Percentiles rank a stretch among this genome's conserved stretches.
phyloP scores from a whole-genome alignment of 2,888 invertebrate species.

The Sympetrum striolatum region DNA sequence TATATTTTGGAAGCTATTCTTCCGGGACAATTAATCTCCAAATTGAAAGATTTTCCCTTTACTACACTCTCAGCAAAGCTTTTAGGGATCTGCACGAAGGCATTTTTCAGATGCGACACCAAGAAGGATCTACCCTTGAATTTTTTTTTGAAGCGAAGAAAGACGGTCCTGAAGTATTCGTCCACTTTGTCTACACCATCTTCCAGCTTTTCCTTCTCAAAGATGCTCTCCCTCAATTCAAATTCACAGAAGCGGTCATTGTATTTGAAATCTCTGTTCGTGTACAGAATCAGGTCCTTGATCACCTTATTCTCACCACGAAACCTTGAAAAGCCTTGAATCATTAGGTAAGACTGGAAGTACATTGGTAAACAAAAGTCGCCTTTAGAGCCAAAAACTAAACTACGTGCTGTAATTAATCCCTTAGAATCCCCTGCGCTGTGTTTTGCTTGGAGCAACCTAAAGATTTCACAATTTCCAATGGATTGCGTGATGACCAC shows the following conservation, averaged over 20 bases:
- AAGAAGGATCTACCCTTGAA: neutral
- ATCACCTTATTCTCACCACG: neutral
- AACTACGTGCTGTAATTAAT: neutral
- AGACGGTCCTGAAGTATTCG: neutral
- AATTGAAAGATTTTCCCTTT: neutral
- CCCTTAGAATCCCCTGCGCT: neutral
- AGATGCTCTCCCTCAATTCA: neutral
- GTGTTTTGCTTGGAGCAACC: conserved; percentile 1
- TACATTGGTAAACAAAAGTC: neutral
- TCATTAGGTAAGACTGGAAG: neutral
- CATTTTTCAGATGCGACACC: neutral
- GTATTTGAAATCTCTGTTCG: conserved; percentile 2
- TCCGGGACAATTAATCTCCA: neutral
- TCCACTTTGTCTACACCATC: neutral
- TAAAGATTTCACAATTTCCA: neutral
- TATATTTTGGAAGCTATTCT: neutral
- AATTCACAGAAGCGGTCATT: neutral
- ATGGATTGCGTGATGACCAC: neutral
- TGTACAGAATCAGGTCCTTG: conserved; percentile 36
- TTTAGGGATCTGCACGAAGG: neutral
- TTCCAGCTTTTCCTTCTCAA: neutral
- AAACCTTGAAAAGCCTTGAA: neutral
- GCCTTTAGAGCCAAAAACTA: neutral
- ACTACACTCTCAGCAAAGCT: neutral
- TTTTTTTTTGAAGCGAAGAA: neutral